Conservation (phyloP, 2,888 invertebrate species). For the Melanophora roralis region DNA sequence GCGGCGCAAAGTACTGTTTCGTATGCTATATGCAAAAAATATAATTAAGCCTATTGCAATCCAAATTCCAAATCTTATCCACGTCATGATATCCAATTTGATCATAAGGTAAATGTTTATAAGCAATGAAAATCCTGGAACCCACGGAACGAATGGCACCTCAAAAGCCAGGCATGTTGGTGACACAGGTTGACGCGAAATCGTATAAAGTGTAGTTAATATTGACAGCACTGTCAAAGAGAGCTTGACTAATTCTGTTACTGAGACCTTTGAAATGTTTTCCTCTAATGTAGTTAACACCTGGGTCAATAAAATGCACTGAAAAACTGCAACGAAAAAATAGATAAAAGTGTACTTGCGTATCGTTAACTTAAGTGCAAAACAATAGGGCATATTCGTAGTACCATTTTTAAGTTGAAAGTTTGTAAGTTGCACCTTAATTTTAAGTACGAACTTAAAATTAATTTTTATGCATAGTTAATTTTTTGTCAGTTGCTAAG, state of each 20-base stretch:
- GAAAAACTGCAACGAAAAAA: constrained; percentile 66
- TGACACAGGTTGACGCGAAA: constrained; percentile 82
- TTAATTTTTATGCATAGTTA: too few species aligned
- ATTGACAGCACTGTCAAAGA: constrained; percentile 66
- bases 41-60: constrained; percentile 82
- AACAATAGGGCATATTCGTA: too few species aligned
- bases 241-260: constrained; percentile 65
- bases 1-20: constrained; percentile 77
- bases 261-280: constrained; percentile 61
- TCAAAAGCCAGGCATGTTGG: constrained; percentile 82
- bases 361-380: too few species aligned
- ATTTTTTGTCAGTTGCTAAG: too few species aligned
- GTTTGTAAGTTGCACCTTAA: too few species aligned
- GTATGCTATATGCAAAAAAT: constrained; percentile 81
- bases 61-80: constrained; percentile 91
- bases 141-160: constrained; percentile 88
- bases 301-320: constrained; percentile 70
- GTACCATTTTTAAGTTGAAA: too few species aligned
- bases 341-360: neutral
- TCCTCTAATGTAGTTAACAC: constrained; percentile 71
- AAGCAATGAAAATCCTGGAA: constrained; percentile 89
- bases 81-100: constrained; percentile 82
- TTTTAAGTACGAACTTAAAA: too few species aligned
- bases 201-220: constrained; percentile 78
- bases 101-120: constrained; percentile 90